These are phyloP conservation scores for Dryobates pubescens DNA, from an alignment of 2,797 vertebrate genomes.

Conservation along the genomic window DNA sequence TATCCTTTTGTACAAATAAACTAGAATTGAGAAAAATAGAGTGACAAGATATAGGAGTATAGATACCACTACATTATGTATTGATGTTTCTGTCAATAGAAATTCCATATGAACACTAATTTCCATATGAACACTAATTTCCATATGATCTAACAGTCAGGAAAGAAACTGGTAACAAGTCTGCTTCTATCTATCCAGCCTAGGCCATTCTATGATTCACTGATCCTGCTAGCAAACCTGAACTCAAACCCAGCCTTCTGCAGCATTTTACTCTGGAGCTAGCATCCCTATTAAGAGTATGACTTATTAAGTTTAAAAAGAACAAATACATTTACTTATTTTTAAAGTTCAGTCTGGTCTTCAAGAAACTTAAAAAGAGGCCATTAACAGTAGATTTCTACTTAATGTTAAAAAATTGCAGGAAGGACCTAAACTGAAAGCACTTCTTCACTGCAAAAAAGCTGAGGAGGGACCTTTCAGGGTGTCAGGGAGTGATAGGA, in stretches of 20 bases:
- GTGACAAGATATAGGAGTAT: not conserved
- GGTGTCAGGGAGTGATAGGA: no score
- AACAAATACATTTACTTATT: conserved; percentile 21
- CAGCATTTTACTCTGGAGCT: not conserved
- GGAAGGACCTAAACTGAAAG: conserved; percentile 85
- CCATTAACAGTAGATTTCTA: conserved; percentile 71
- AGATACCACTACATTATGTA: not conserved
- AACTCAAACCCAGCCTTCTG: not conserved
- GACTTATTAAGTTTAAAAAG: conserved; percentile 55
- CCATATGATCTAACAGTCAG: not conserved
- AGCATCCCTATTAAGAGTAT: conserved; percentile 27
- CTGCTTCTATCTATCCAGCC: not conserved
- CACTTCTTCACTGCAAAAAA: conserved; percentile 74
- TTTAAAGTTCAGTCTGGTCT: conserved; percentile 64
- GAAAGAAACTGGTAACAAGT: not conserved
- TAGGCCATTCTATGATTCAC: not conserved
- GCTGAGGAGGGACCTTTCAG: no score
- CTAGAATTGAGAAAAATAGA: not conserved
- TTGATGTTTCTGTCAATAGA: not conserved
- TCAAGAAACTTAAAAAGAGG: conserved; percentile 55
- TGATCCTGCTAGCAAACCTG: not conserved
- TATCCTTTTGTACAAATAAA: not conserved
- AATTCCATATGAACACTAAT: not conserved
- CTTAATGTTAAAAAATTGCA: conserved; percentile 85
- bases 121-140: not conserved